These are phyloP conservation scores for Cercocebus atys DNA, from an alignment of 2,113 vertebrate species.

Conservation along the genomic window DNA sequence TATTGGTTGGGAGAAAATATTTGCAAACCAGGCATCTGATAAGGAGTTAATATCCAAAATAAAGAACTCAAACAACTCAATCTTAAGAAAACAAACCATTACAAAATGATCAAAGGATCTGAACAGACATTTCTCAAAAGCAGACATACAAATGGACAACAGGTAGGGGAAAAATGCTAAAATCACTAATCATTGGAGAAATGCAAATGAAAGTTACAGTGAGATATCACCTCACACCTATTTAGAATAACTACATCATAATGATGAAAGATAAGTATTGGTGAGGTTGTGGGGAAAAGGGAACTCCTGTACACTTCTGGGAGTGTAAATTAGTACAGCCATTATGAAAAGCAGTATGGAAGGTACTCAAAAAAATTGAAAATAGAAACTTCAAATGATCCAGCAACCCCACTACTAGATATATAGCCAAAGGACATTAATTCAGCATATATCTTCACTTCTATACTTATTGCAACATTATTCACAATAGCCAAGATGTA, in stretches of 20 bases:
- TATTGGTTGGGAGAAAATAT: neutral
- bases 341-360: neutral
- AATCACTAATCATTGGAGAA: neutral
- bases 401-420: no score
- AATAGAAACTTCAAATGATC: neutral
- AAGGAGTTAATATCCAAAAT: neutral
- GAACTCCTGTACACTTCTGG: neutral
- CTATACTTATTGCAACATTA: neutral
- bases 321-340: neutral
- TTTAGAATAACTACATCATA: neutral
- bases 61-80: neutral
- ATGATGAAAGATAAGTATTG: neutral
- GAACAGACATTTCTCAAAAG: neutral
- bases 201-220: neutral
- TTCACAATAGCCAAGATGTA: neutral
- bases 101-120: neutral
- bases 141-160: neutral
- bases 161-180: neutral
- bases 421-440: neutral
- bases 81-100: neutral
- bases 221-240: neutral
- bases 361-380: neutral
- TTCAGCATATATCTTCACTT: neutral
- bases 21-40: neutral
- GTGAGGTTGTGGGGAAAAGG: neutral